These are phyloP conservation scores for Centrocercus urophasianus DNA, from an alignment of 2,113 vertebrate species.

Conservation along the genomic window DNA sequence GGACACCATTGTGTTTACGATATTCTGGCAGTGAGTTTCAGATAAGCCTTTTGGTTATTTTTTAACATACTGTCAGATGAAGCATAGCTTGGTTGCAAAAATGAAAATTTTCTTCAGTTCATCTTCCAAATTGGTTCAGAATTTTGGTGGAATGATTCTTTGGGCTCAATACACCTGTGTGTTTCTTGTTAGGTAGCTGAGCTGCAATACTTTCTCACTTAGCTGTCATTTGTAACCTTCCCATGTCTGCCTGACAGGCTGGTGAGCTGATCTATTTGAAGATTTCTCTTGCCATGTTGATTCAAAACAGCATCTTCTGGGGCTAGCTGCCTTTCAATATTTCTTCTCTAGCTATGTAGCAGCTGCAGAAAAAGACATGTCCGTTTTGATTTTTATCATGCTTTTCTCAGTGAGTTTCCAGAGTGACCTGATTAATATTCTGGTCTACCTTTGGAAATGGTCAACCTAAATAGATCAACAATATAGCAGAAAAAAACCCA, in stretches of 20 bases:
- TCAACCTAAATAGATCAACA: not conserved
- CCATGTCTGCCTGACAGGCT: not conserved
- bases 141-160: not conserved
- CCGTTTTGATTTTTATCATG: not conserved
- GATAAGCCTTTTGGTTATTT: not conserved
- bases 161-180: not conserved
- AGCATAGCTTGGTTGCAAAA: not conserved
- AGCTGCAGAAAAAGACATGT: not conserved
- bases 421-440: not conserved
- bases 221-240: not conserved
- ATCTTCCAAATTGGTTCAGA: not conserved
- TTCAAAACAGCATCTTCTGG: not conserved
- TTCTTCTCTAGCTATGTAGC: not conserved
- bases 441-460: not conserved
- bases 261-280: not conserved
- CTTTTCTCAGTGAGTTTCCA: not conserved
- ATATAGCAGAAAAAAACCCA: not conserved
- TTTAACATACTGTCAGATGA: not conserved
- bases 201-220: not conserved
- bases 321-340: not conserved
- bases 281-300: not conserved
- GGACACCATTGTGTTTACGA: not conserved
- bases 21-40: not conserved
- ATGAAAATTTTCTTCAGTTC: not conserved
- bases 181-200: not conserved